Base-by-base conservation (phyloP, 2,797 vertebrate genomes). In the Hydrocynus forskahlii region DNA sequence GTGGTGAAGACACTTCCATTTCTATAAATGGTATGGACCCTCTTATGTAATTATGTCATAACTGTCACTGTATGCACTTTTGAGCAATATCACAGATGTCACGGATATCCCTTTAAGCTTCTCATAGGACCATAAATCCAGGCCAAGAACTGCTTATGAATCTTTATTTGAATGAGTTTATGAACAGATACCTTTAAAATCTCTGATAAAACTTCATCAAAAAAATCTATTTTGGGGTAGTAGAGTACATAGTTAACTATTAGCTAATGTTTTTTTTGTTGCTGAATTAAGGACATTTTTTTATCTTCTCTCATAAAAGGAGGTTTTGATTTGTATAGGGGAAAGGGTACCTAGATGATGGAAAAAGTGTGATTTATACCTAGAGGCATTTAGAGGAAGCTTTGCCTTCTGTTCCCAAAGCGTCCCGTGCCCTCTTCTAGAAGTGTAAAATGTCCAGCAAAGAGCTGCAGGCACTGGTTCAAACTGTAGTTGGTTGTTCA, bases 401-500 rank as follows among this genome's bases (percentile, higher is more conserved):
- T 81, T 70, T 70, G 71, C 76, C 3, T 64, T 73, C 69, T 50
- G 78, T 78, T 81, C 83, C 75, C 83, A 48, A 38, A 43, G 68
- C 63, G 52, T 40, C 19, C 63, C 23, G 45, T 78, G 79, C 71
- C 74, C 71, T 66, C 55, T 78, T 76, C 77, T 81, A 70, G 78
- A 66, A 83, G 68, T 77, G 45, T 82, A 72, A 88, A 88, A 87
- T 83, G 86, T 64, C 86, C 75, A 60, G 79, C 63, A 85, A 81
- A 82, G 80, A 88, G 88, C 77, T 86, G 77, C 38, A 35, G 83
- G 84, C 75, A 75, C 45, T 63, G 29, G 81, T 89, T 92, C 89
- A 88, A 79, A 83, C 81, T 52, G 74, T 21, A 66, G 74, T 68
- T 77, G 75, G 73, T 87, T 88, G 89, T 84, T 88, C 88, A 92